Evolutionary conservation across 2,888 invertebrate genomes (phyloP).

Genomic region (Tiliacea aurago): DNA sequence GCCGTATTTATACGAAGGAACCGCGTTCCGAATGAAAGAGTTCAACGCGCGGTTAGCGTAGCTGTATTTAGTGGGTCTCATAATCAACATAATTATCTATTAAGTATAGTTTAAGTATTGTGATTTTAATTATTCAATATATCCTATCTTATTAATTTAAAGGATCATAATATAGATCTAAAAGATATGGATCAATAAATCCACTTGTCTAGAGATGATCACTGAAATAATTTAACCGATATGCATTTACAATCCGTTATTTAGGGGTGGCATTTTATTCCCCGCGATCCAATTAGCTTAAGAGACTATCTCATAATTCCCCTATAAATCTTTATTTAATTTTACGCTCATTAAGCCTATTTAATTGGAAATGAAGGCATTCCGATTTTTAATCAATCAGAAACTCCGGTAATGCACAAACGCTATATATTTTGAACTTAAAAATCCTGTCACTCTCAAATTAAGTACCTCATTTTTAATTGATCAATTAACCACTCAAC

Average conservation of each 20-base stretch:
- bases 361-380: constrained; percentile 28
- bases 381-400: constrained; percentile 39
- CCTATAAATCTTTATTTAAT: background rate
- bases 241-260: background rate
- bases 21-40: constrained; percentile 76
- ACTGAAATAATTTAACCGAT: background rate
- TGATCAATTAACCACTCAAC: constrained; percentile 43
- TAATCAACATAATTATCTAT: no score
- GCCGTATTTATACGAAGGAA: constrained; percentile 19
- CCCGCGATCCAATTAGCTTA: constrained; percentile 10
- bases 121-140: no score
- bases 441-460: constrained; percentile 21
- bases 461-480: constrained; percentile 40
- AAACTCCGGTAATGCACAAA: background rate
- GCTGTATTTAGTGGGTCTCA: background rate
- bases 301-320: constrained; percentile 2
- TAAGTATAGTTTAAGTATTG: background rate
- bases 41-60: constrained; percentile 77
- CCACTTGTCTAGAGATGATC: background rate
- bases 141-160: no score
- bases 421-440: constrained; percentile 42
- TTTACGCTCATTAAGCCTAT: constrained; percentile 7
- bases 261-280: constrained; percentile 4
- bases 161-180: no score
- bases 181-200: background rate